Conservation (phyloP, 2,888 invertebrate genomes). For the Thymelicus sylvestris region DNA sequence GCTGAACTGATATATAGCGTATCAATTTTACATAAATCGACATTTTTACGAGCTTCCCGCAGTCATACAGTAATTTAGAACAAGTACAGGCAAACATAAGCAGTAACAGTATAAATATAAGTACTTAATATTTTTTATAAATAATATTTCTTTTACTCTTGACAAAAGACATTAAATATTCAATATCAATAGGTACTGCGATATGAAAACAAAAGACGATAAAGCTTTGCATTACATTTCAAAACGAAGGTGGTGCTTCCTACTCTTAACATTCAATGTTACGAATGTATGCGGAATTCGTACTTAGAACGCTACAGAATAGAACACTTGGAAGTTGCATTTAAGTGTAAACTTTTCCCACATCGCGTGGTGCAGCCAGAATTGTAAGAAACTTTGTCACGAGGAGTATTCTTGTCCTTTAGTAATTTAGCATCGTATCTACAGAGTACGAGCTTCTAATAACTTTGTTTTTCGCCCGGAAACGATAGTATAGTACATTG, state of each 20-base stretch:
- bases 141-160: too few relatives aligned
- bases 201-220: neutral
- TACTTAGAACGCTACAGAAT: slow-evolving; percentile 3
- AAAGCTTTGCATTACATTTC: neutral
- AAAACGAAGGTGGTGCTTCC: neutral
- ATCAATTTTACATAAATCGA: too few relatives aligned
- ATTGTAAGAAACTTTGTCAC: slow-evolving; percentile 18
- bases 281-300: neutral
- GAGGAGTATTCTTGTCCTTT: neutral
- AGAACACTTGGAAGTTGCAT: slow-evolving; percentile 23
- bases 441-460: neutral
- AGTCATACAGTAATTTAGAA: too few relatives aligned
- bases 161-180: too few relatives aligned
- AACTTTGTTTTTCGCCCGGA: neutral
- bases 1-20: too few relatives aligned
- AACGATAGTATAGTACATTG: neutral
- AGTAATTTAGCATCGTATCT: neutral
- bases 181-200: neutral
- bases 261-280: neutral
- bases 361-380: slow-evolving; percentile 3
- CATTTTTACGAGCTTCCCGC: too few relatives aligned
- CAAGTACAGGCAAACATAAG: too few relatives aligned
- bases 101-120: too few relatives aligned
- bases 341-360: slow-evolving; percentile 14
- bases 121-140: too few relatives aligned